phyloP scores from a whole-genome alignment of 2,797 vertebrate genomes.

The Silurus lanzhouensis region DNA sequence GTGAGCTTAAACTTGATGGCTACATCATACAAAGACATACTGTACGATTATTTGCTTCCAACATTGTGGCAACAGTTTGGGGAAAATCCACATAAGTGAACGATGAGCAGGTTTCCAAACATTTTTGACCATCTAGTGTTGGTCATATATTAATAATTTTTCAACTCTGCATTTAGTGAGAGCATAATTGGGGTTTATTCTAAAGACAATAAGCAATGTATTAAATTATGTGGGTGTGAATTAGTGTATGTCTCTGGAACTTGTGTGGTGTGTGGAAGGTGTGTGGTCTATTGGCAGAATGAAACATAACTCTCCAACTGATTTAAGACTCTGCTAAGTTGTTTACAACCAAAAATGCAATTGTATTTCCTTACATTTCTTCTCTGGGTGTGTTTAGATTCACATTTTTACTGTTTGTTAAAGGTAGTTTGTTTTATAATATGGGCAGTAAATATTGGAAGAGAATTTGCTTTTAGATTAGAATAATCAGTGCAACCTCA shows the following conservation, averaged over 20 bases:
- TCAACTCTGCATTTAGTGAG: neutral
- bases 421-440: neutral
- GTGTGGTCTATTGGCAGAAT: conserved; percentile 22
- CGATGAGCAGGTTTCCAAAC: neutral
- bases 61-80: neutral
- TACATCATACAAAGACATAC: neutral
- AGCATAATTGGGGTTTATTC: neutral
- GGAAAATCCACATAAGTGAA: neutral
- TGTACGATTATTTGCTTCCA: neutral
- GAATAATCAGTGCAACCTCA: conserved; percentile 9
- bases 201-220: neutral
- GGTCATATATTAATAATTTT: neutral
- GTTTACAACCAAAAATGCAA: neutral
- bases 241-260: conserved; percentile 24
- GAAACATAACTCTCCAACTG: conserved; percentile 27
- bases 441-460: conserved; percentile 2
- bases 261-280: conserved; percentile 12
- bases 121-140: neutral
- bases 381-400: neutral
- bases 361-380: neutral
- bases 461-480: conserved; percentile 17
- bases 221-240: conserved; percentile 11
- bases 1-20: neutral
- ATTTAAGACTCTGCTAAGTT: conserved; percentile 10
- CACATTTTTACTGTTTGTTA: neutral